These are phyloP conservation scores for Taeniopygia guttata DNA, from an alignment of 2,797 vertebrate species.

Conservation along the genomic window DNA sequence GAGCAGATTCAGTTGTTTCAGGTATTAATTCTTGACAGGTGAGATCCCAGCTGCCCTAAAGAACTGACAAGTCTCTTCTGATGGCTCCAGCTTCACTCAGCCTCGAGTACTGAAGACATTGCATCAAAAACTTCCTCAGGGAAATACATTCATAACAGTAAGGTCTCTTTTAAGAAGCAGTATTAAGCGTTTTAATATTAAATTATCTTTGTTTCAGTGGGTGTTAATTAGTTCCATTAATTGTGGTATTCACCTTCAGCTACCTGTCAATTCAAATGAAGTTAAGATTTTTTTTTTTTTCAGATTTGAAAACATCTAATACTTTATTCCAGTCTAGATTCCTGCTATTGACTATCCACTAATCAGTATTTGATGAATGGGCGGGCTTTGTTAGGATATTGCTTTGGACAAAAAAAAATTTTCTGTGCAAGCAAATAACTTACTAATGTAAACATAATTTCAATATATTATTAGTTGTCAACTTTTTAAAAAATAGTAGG, in stretches of 20 bases:
- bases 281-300: background rate
- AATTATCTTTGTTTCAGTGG: background rate
- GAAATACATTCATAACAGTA: background rate
- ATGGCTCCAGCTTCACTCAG: background rate
- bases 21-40: background rate
- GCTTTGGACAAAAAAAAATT: background rate
- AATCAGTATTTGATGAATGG: background rate
- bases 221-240: background rate
- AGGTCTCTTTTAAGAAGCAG: background rate
- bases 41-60: background rate
- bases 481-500: background rate
- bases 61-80: background rate
- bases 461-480: background rate
- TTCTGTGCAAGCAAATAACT: background rate
- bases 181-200: background rate
- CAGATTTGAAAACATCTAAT: background rate
- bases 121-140: background rate
- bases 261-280: background rate
- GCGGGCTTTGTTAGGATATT: background rate
- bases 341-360: background rate
- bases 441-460: background rate
- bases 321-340: background rate
- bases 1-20: background rate
- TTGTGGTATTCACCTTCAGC: background rate
- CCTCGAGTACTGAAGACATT: background rate